phyloP scores from a whole-genome alignment of 2,113 vertebrate species.

The Pachycephala philippinensis region DNA sequence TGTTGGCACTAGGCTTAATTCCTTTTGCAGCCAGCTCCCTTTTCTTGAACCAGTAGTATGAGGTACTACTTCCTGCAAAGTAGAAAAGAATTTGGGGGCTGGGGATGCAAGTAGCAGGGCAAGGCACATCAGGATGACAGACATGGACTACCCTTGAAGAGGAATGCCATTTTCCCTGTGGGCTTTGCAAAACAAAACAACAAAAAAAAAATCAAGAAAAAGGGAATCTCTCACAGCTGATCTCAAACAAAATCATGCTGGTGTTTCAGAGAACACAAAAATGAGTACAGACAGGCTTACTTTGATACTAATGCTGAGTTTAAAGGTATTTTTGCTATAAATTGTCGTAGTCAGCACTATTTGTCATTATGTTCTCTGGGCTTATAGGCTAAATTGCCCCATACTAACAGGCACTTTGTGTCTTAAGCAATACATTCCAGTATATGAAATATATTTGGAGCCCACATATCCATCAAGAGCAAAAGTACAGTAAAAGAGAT shows the following conservation, averaged over 20 bases:
- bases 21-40: not conserved
- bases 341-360: slow-evolving; percentile 6
- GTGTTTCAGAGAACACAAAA: not conserved
- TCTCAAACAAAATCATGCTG: not conserved
- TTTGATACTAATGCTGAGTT: not conserved
- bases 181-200: not conserved
- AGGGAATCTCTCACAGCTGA: not conserved
- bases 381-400: not conserved
- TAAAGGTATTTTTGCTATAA: not conserved
- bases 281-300: not conserved
- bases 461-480: not conserved
- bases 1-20: not conserved
- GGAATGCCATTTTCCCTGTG: not conserved
- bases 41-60: not conserved
- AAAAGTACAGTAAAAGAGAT: not conserved
- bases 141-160: not conserved
- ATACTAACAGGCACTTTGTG: not conserved
- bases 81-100: not conserved
- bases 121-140: not conserved
- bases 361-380: not conserved
- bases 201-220: not conserved
- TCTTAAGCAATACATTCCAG: not conserved
- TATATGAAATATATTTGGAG: not conserved
- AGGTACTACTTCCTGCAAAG: not conserved
- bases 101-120: not conserved